phyloP scores from a whole-genome alignment of 2,888 invertebrate species.

The Nephrocerus scutellatus region DNA sequence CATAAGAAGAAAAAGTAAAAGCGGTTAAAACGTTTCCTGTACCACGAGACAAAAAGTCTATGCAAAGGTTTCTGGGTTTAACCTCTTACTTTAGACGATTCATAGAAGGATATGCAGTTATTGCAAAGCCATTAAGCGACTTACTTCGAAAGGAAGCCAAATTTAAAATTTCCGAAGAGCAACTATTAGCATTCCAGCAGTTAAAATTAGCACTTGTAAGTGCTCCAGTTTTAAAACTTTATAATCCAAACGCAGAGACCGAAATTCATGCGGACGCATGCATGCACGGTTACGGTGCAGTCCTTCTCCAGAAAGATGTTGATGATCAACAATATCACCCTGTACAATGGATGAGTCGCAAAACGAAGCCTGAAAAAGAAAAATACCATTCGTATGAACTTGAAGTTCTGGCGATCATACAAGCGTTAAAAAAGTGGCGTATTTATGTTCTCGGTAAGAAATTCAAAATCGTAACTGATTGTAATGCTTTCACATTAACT shows the following conservation, averaged over 20 bases:
- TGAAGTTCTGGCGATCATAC: constrained; percentile 21
- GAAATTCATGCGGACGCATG: constrained; percentile 19
- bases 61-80: constrained; percentile 9
- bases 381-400: constrained; percentile 22
- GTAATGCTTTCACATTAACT: constrained; percentile 8
- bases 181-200: constrained; percentile 8
- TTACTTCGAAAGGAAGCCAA: constrained; percentile 1
- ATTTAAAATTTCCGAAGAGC: constrained; percentile 13
- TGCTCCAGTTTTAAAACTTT: constrained; percentile 16
- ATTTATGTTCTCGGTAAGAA: constrained; percentile 20
- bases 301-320: constrained; percentile 14
- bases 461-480: constrained; percentile 31
- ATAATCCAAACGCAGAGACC: constrained; percentile 5
- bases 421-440: constrained; percentile 22
- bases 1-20: constrained; percentile 3
- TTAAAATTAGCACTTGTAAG: constrained; percentile 7
- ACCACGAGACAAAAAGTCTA: constrained; percentile 1
- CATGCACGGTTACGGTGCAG: constrained; percentile 14
- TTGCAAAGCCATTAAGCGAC: constrained; percentile 34
- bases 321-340: constrained; percentile 6
- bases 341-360: constrained; percentile 9
- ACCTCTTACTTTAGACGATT: constrained; percentile 11
- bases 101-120: constrained; percentile 24
- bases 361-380: constrained; percentile 3
- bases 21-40: constrained; percentile 5